Conservation (phyloP, 2,113 vertebrate genomes). For the Galemys pyrenaicus region DNA sequence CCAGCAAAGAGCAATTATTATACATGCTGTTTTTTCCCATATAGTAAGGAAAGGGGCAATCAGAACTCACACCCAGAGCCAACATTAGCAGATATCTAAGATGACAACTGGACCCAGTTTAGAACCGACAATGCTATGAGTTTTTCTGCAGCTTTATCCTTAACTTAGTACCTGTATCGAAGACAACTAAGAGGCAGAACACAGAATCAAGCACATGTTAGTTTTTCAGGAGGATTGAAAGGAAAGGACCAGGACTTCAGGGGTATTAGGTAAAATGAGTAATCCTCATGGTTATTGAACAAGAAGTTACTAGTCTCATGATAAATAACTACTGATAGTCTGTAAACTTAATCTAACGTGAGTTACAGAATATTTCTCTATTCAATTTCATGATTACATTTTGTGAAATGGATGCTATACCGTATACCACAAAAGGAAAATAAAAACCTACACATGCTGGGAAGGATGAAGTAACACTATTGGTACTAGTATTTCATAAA, state of each 20-base stretch:
- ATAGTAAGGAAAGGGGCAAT: background rate
- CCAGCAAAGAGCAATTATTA: background rate
- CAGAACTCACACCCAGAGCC: background rate
- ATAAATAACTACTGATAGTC: no score
- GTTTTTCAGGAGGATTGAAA: accelerated
- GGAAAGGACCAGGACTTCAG: background rate
- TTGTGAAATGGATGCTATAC: background rate
- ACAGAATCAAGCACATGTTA: background rate
- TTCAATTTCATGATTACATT: background rate
- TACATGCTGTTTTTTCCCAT: background rate
- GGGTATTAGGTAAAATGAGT: background rate
- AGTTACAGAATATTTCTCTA: background rate
- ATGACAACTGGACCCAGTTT: background rate
- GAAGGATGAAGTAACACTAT: accelerated
- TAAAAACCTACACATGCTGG: background rate
- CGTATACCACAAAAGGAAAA: background rate
- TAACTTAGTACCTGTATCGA: accelerated
- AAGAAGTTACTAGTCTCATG: background rate
- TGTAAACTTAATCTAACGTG: background rate
- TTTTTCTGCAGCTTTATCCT: background rate
- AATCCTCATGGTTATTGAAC: background rate
- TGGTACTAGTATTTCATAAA: background rate
- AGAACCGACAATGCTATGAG: background rate
- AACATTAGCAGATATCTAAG: background rate
- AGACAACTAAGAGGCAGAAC: background rate